phyloP scores from a whole-genome alignment of 2,888 invertebrate genomes.

The Aromia moschata region DNA sequence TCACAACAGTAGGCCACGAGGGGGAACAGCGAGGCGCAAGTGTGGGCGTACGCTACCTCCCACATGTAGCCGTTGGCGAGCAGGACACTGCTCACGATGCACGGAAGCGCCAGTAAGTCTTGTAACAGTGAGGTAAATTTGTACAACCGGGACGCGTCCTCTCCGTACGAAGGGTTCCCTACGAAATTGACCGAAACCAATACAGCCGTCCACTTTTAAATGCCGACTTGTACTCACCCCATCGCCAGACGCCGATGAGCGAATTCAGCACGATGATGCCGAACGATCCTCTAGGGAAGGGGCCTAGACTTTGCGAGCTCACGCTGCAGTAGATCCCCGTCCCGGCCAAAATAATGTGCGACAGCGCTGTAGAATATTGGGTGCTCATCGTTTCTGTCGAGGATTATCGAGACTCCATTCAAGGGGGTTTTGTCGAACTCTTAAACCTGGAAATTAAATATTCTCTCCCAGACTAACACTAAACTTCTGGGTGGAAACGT shows the following conservation, averaged over 20 bases:
- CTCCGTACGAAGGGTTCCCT: constrained; percentile 58
- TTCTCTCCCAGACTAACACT: no score
- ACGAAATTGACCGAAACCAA: constrained; percentile 29
- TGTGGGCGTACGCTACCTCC: constrained; percentile 42
- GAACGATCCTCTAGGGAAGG: constrained; percentile 50
- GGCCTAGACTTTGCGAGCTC: constrained; percentile 23
- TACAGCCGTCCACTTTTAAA: background rate
- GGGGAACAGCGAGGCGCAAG: constrained; percentile 46
- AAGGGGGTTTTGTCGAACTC: no score
- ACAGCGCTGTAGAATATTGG: constrained; percentile 53
- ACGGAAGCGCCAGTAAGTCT: constrained; percentile 50
- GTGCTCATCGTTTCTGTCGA: no score
- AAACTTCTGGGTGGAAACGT: no score
- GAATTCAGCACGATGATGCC: constrained; percentile 54
- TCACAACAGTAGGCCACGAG: constrained; percentile 46
- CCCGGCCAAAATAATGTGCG: constrained; percentile 53
- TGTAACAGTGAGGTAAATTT: constrained; percentile 50
- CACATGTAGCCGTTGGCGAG: constrained; percentile 42
- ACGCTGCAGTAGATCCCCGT: constrained; percentile 51
- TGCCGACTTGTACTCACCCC: constrained; percentile 44
- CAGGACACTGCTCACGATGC: constrained; percentile 48
- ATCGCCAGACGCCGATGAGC: constrained; percentile 56
- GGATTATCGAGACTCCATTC: constrained; percentile 8
- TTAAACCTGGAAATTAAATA: no score
- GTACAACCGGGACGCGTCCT: constrained; percentile 48